These are phyloP conservation scores for Hipparchia semele DNA, from an alignment of 2,888 invertebrate genomes.

Conservation along the genomic window DNA sequence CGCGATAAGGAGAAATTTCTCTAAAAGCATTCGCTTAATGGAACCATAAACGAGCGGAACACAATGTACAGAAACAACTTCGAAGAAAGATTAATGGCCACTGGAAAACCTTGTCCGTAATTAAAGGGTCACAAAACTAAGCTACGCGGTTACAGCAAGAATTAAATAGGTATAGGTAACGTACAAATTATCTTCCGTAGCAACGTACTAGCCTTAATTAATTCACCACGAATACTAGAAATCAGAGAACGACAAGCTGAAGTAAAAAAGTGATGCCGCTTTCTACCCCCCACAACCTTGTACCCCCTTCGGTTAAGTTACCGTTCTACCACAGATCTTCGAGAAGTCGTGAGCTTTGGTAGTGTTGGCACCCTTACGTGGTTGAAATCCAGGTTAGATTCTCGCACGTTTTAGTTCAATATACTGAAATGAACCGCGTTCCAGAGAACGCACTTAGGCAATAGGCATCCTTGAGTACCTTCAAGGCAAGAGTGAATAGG, in stretches of 20 bases:
- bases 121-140: constrained; percentile 51
- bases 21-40: constrained; percentile 31
- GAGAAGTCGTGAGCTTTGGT: too few species aligned
- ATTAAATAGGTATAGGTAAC: constrained; percentile 54
- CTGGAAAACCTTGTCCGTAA: constrained; percentile 40
- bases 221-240: constrained; percentile 49
- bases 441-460: too few species aligned
- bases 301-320: too few species aligned
- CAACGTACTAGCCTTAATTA: constrained; percentile 64
- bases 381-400: too few species aligned
- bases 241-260: background rate
- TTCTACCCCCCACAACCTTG: background rate
- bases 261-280: background rate
- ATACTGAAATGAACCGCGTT: too few species aligned
- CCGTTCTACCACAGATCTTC: too few species aligned
- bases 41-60: constrained; percentile 40
- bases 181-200: constrained; percentile 55
- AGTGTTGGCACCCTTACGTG: too few species aligned
- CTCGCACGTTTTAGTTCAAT: too few species aligned
- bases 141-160: constrained; percentile 42
- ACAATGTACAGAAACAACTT: constrained; percentile 51
- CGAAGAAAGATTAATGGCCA: constrained; percentile 47
- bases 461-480: too few species aligned
- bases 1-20: too few species aligned
- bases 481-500: too few species aligned